phyloP scores from a whole-genome alignment of 2,888 invertebrate species.

The Pachymerium ferrugineum region DNA sequence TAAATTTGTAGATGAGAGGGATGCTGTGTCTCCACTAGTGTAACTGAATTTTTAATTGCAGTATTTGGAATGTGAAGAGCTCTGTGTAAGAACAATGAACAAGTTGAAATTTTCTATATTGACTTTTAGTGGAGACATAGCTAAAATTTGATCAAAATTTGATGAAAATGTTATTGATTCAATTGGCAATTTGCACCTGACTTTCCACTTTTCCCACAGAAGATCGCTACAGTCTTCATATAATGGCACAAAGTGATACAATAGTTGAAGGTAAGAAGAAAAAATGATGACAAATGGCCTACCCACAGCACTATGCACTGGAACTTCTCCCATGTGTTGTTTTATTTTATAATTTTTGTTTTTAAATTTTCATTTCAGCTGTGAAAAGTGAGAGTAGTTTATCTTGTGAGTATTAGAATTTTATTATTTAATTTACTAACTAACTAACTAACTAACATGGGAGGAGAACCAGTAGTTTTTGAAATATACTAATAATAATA shows the following conservation, averaged over 20 bases:
- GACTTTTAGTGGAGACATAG: no score
- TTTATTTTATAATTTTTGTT: neutral
- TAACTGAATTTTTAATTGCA: no score
- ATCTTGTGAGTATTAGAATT: constrained; percentile 29
- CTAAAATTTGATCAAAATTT: no score
- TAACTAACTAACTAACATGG: neutral
- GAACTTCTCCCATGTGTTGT: neutral
- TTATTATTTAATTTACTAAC: neutral
- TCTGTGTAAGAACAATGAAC: no score
- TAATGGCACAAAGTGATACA: neutral
- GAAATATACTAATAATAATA: no score
- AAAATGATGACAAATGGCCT: neutral
- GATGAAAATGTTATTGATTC: no score
- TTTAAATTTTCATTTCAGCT: constrained; percentile 23
- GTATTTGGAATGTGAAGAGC: no score
- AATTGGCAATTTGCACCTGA: neutral
- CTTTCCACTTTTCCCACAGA: neutral
- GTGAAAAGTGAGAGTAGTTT: constrained; percentile 29
- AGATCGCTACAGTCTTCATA: constrained; percentile 27
- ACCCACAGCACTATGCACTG: neutral
- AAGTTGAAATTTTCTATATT: no score
- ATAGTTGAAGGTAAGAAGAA: constrained; percentile 1
- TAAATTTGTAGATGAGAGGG: no score
- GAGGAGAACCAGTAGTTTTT: neutral
- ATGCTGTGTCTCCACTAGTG: no score